phyloP scores from a whole-genome alignment of 37 sponge, comb jelly and placozoan species.

The Cladorhizidae sp. region DNA sequence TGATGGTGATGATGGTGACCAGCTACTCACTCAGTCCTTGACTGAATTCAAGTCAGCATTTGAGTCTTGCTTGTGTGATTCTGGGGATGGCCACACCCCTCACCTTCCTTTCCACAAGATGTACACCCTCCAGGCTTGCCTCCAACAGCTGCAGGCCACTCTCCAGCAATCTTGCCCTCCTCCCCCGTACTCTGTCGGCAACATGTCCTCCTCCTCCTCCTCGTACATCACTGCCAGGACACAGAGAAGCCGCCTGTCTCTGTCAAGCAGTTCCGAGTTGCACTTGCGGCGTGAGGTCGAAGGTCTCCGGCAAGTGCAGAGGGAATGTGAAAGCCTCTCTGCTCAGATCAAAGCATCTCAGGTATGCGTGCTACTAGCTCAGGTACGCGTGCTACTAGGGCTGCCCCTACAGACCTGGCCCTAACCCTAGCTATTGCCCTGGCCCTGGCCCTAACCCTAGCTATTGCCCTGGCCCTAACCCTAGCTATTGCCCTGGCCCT shows the following conservation, averaged over 20 bases:
- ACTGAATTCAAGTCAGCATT: slow-evolving; percentile 23
- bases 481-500: no score
- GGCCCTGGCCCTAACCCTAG: no score
- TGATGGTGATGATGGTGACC: neutral
- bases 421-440: no score
- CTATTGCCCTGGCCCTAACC: no score
- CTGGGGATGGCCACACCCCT: slow-evolving; percentile 14
- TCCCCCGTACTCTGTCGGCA: neutral
- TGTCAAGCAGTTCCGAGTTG: slow-evolving; percentile 25
- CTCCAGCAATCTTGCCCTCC: slow-evolving; percentile 22
- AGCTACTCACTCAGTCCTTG: slow-evolving; percentile 13
- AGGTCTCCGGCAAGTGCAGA: slow-evolving; percentile 17
- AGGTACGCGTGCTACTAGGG: neutral
- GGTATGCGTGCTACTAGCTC: no score
- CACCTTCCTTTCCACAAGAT: slow-evolving; percentile 4
- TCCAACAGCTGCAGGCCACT: slow-evolving; percentile 30
- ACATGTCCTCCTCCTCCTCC: no score
- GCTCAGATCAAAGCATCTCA: slow-evolving; percentile 16
- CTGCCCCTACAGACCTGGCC: neutral
- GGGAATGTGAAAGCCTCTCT: slow-evolving; percentile 8
- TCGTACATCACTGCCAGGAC: no score
- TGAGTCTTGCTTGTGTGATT: slow-evolving; percentile 12
- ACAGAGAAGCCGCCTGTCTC: neutral
- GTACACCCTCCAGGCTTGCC: neutral
- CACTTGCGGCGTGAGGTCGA: slow-evolving; percentile 28